Evolutionary conservation across 1,140 invertebrate species (phyloP).

Genomic region (Drosophila pachea): DNA sequence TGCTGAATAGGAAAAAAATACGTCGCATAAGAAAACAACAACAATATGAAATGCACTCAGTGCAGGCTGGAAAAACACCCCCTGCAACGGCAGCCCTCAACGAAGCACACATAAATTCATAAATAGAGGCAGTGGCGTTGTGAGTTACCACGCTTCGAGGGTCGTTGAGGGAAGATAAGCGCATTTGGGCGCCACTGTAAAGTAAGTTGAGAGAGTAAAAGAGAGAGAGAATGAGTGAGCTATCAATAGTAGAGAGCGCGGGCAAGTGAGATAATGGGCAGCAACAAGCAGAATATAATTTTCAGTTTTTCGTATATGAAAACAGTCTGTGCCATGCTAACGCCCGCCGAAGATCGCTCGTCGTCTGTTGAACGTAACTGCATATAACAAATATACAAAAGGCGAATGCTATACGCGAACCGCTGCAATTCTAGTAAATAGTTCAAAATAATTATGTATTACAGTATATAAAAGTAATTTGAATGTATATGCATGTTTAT

Average conservation of each 20-base stretch:
- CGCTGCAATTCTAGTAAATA: constrained; percentile 26
- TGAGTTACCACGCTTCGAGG: not conserved
- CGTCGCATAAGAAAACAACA: constrained; percentile 19
- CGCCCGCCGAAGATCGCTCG: constrained; percentile 50
- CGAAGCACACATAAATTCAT: constrained; percentile 19
- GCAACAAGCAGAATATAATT: constrained; percentile 48
- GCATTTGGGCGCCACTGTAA: constrained; percentile 9
- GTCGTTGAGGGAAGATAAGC: constrained; percentile 31
- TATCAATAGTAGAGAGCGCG: not conserved
- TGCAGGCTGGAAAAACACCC: constrained; percentile 36
- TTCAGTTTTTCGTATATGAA: constrained; percentile 44
- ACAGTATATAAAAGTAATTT: constrained; percentile 36
- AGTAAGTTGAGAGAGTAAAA: constrained; percentile 2
- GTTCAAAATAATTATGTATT: constrained; percentile 27
- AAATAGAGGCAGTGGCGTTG: constrained; percentile 33
- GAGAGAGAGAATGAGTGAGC: constrained; percentile 6
- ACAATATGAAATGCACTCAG: constrained; percentile 19
- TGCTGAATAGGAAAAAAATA: constrained; percentile 3
- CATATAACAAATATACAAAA: constrained; percentile 18
- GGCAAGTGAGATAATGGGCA: constrained; percentile 31
- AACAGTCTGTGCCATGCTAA: constrained; percentile 47
- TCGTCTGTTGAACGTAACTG: not conserved
- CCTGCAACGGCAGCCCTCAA: constrained; percentile 2
- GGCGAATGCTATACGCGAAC: constrained; percentile 17
- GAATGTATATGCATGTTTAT: constrained; percentile 10